Conservation (phyloP, 2,888 invertebrate genomes). For the Oligia fasciuncula region DNA sequence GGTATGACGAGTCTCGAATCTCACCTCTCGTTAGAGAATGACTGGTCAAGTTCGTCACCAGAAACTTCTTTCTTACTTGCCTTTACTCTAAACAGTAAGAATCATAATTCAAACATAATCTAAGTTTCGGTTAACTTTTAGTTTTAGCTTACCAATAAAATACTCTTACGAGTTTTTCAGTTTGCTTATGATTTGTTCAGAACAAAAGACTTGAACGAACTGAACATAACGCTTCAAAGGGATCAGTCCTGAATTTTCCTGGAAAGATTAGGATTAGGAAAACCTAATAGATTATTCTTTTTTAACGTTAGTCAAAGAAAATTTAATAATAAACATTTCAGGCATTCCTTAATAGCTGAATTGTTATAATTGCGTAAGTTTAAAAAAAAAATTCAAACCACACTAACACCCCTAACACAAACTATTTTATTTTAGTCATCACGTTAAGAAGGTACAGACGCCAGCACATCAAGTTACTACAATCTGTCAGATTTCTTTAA, state of each 20-base stretch:
- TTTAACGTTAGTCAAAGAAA: not conserved
- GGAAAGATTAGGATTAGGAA: too few species aligned
- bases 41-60: not conserved
- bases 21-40: not conserved
- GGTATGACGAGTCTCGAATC: constrained; percentile 82
- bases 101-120: not conserved
- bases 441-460: not conserved
- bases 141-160: not conserved
- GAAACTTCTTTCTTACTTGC: too few species aligned
- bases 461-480: too few species aligned
- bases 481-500: too few species aligned
- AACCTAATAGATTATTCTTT: not conserved
- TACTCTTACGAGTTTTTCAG: not conserved
- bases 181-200: not conserved
- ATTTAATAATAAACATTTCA: not conserved
- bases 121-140: not conserved
- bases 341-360: too few species aligned
- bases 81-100: not conserved
- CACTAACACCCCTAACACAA: not conserved
- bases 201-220: constrained; percentile 12
- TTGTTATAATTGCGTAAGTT: not conserved
- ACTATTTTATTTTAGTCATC: not conserved
- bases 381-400: not conserved
- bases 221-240: not conserved
- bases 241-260: not conserved